Conservation (phyloP, 2,113 vertebrate genomes). For the Gallinago paraguaiae region DNA sequence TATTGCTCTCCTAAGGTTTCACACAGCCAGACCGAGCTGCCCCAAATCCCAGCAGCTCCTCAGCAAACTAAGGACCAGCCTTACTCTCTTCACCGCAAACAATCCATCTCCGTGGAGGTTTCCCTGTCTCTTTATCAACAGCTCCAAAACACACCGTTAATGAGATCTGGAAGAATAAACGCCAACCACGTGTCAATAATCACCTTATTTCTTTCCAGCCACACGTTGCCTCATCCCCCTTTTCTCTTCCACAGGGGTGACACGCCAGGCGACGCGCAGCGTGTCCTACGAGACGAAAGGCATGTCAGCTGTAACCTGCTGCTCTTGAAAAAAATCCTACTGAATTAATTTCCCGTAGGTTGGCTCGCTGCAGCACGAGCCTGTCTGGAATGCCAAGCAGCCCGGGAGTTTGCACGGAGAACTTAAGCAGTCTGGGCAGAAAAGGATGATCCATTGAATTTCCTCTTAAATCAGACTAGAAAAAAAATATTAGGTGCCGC, state of each 20-base stretch:
- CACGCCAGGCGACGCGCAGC: not conserved
- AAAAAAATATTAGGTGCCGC: not conserved
- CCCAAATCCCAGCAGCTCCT: not conserved
- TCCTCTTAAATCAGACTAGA: not conserved
- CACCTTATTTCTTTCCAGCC: conserved; percentile 2
- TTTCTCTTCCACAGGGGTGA: not conserved
- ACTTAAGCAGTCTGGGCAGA: not conserved
- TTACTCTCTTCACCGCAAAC: not conserved
- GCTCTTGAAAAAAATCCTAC: not conserved
- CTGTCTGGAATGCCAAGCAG: conserved; percentile 52
- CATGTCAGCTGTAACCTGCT: not conserved
- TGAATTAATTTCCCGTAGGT: not conserved
- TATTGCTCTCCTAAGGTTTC: rapidly evolving
- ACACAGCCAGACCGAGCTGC: not conserved
- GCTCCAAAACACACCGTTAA: not conserved
- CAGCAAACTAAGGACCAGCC: not conserved
- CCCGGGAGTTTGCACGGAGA: not conserved
- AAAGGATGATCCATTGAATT: conserved; percentile 15
- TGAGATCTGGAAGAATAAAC: not conserved
- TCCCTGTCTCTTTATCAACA: not conserved
- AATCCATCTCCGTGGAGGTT: not conserved
- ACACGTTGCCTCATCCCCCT: not conserved
- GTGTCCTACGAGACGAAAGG: not conserved
- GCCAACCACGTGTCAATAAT: not conserved
- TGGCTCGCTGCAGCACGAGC: not conserved